Percentiles rank a stretch among this genome's conserved stretches.
Conservation (phyloP, 2,888 invertebrate species). For the Eupithecia subumbrata region DNA sequence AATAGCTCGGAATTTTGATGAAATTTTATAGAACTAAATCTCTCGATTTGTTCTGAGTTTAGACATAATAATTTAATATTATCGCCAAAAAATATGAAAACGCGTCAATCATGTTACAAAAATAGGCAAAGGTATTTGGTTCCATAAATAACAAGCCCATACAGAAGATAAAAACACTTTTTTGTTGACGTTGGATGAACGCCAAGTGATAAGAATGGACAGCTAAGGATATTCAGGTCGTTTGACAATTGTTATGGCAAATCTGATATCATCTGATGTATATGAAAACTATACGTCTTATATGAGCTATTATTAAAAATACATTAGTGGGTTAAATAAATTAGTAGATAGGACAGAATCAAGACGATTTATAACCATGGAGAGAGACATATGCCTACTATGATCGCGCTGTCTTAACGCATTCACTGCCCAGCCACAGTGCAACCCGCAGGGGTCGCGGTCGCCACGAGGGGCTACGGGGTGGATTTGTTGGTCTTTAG, state of each 20-base stretch:
- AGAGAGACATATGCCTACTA: too few relatives aligned
- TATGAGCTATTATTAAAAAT: neutral
- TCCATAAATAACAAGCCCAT: conserved; percentile 23
- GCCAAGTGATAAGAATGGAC: conserved; percentile 40
- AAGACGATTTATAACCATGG: neutral
- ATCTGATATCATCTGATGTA: conserved; percentile 8
- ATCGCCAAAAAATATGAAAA: neutral
- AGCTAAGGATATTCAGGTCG: conserved; percentile 31
- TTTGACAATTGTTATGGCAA: conserved; percentile 17
- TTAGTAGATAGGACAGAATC: neutral
- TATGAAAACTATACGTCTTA: neutral
- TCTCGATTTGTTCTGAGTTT: neutral
- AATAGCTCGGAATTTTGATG: neutral
- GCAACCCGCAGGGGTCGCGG: too few relatives aligned
- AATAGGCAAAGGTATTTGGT: conserved; percentile 7
- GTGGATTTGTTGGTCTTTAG: too few relatives aligned
- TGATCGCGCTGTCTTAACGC: too few relatives aligned
- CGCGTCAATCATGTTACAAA: neutral
- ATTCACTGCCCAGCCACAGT: too few relatives aligned
- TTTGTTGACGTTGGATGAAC: conserved; percentile 32
- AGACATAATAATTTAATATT: neutral
- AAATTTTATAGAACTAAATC: neutral
- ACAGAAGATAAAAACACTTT: conserved; percentile 27
- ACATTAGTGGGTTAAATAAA: neutral
- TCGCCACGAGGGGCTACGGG: too few relatives aligned